Percentiles rank a stretch among this genome's conserved stretches.
Conservation (phyloP, 2,888 invertebrate species). For the Plagiodera versicolora region DNA sequence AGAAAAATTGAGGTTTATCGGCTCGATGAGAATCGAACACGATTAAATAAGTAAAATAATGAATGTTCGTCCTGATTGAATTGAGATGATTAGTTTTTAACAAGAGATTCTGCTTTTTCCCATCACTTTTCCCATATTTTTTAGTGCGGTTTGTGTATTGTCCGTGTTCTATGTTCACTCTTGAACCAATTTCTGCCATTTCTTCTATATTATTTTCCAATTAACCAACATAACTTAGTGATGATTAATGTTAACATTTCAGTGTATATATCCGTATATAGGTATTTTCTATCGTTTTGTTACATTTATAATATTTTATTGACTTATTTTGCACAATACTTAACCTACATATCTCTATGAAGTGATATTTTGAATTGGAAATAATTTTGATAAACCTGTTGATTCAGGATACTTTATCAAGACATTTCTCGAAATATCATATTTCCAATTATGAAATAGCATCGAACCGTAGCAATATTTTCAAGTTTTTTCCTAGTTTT, state of each 20-base stretch:
- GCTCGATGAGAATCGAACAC: not conserved
- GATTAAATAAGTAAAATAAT: too few species aligned
- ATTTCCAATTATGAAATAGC: too few species aligned
- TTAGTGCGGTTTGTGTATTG: too few species aligned
- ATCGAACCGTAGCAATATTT: too few species aligned
- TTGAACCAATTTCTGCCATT: conserved; percentile 10
- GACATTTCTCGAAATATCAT: too few species aligned
- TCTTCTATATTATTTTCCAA: conserved; percentile 1
- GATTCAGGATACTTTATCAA: too few species aligned
- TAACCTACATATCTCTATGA: not conserved
- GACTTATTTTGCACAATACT: not conserved
- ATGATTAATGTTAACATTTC: not conserved
- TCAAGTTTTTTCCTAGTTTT: not conserved
- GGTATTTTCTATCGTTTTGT: not conserved
- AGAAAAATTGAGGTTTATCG: not conserved
- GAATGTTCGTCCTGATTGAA: too few species aligned
- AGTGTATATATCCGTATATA: conserved; percentile 1
- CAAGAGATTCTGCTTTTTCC: too few species aligned
- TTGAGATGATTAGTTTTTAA: too few species aligned
- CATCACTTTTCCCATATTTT: too few species aligned
- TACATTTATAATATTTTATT: not conserved
- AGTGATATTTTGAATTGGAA: not conserved
- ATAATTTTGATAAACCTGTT: too few species aligned
- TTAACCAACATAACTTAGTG: not conserved
- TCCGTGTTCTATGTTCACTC: not conserved